A percentile compares a stretch with the other conserved stretches of the same genome.
Conservation (phyloP, 30 jellyfish, hydroid and myxozoan species). For the Pelagia noctiluca region DNA sequence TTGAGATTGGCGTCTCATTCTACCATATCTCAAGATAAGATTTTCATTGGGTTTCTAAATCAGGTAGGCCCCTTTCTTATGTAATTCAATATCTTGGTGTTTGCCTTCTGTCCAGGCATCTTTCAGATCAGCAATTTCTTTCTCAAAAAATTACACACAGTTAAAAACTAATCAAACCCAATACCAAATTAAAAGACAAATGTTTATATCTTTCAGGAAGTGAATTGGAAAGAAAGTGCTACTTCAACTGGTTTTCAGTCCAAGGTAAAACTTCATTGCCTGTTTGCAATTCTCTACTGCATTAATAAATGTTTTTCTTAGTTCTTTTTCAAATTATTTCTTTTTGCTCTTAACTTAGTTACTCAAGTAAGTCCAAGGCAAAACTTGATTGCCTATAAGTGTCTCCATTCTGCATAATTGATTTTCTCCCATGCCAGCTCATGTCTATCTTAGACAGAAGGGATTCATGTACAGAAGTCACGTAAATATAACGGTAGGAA, state of each 20-base stretch:
- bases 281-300: background rate
- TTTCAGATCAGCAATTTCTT: too few relatives aligned
- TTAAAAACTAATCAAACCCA: too few relatives aligned
- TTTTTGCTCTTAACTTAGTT: background rate
- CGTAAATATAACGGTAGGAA: too few relatives aligned
- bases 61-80: constrained; percentile 66
- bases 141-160: too few relatives aligned
- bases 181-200: background rate
- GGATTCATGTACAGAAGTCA: too few relatives aligned
- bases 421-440: background rate
- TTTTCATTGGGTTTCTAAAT: constrained; percentile 86
- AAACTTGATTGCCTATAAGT: background rate
- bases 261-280: constrained; percentile 53
- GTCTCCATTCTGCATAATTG: background rate
- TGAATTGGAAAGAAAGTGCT: constrained; percentile 95
- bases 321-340: background rate
- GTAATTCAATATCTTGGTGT: background rate
- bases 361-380: background rate
- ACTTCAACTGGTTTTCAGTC: constrained; percentile 87
- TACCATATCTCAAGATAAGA: constrained; percentile 79
- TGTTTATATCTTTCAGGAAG: constrained; percentile 60
- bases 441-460: too few relatives aligned
- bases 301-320: background rate
- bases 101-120: too few relatives aligned
- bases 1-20: constrained; percentile 98